A percentile compares a stretch with the other conserved stretches of the same genome.
Conservation (phyloP, 2,888 invertebrate genomes). For the Drosophila anomelani region DNA sequence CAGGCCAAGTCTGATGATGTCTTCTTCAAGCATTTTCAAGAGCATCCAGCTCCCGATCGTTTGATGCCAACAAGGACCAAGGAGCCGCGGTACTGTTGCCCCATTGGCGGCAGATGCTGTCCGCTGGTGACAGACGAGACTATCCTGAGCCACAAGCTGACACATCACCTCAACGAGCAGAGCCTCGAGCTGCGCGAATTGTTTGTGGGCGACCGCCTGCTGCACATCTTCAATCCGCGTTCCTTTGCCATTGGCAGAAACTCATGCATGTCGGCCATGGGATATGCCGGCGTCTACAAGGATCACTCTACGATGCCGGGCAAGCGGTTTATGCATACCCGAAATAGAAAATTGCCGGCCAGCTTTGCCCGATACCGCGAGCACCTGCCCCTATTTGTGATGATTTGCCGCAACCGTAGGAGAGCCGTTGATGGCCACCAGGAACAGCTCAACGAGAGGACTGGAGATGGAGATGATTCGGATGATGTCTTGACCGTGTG, state of each 20-base stretch:
- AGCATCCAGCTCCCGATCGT: neutral
- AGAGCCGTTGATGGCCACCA: neutral
- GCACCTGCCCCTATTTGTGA: slow-evolving; percentile 55
- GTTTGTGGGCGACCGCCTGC: slow-evolving; percentile 25
- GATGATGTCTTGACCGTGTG: slow-evolving; percentile 46
- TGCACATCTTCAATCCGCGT: slow-evolving; percentile 45
- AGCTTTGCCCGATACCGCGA: neutral
- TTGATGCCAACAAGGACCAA: neutral
- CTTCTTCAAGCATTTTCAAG: neutral
- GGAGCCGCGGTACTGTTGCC: slow-evolving; percentile 15
- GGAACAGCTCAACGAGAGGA: neutral
- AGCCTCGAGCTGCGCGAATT: slow-evolving; percentile 35
- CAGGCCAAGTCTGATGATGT: slow-evolving; percentile 7
- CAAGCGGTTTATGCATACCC: neutral
- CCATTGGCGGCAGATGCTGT: slow-evolving; percentile 27
- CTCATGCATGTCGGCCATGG: slow-evolving; percentile 50
- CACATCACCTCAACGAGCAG: slow-evolving; percentile 12
- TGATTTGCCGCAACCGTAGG: slow-evolving; percentile 45
- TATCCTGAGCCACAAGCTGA: slow-evolving; percentile 45
- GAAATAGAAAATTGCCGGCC: slow-evolving; percentile 16
- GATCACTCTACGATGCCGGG: neutral
- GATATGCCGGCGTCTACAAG: slow-evolving; percentile 16
- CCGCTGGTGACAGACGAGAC: slow-evolving; percentile 3
- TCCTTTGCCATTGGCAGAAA: slow-evolving; percentile 30
- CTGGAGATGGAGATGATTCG: neutral